These are phyloP conservation scores for Loripinus fragilis DNA, from an alignment of 2,888 invertebrate species.

Conservation along the genomic window DNA sequence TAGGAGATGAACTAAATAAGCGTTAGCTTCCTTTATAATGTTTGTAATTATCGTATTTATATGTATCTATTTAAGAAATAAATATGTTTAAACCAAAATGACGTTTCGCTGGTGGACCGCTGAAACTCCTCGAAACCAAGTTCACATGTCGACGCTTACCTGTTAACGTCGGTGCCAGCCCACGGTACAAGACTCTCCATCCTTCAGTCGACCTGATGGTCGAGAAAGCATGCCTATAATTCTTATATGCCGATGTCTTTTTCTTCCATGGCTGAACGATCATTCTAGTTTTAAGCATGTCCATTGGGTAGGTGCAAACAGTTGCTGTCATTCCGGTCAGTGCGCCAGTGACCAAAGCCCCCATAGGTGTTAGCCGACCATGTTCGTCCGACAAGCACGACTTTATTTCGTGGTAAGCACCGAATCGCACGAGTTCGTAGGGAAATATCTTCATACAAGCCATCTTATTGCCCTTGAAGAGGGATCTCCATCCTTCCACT, in stretches of 20 bases:
- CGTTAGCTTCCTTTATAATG: no score
- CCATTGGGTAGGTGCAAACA: constrained; percentile 41
- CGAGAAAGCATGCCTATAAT: constrained; percentile 25
- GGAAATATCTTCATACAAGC: constrained; percentile 44
- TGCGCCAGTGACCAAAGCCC: constrained; percentile 21
- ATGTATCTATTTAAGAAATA: no score
- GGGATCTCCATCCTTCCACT: constrained; percentile 28
- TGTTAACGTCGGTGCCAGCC: constrained; percentile 32
- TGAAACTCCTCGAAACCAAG: no score
- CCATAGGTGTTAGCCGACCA: constrained; percentile 24
- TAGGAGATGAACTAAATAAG: no score
- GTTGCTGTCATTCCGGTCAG: constrained; percentile 39
- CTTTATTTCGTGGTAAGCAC: constrained; percentile 27
- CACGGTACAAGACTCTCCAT: constrained; percentile 25
- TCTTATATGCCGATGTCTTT: constrained; percentile 19
- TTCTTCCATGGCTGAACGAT: constrained; percentile 32
- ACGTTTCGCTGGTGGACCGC: no score
- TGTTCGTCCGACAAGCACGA: constrained; percentile 13
- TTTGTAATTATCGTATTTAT: no score
- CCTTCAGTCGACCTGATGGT: constrained; percentile 31
- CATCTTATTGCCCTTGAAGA: constrained; percentile 43
- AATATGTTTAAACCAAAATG: no score
- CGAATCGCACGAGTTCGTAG: constrained; percentile 26
- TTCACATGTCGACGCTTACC: no score
- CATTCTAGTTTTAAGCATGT: constrained; percentile 46